phyloP scores from a whole-genome alignment of 2,797 vertebrate genomes.

The Hippopotamyrus pictus region DNA sequence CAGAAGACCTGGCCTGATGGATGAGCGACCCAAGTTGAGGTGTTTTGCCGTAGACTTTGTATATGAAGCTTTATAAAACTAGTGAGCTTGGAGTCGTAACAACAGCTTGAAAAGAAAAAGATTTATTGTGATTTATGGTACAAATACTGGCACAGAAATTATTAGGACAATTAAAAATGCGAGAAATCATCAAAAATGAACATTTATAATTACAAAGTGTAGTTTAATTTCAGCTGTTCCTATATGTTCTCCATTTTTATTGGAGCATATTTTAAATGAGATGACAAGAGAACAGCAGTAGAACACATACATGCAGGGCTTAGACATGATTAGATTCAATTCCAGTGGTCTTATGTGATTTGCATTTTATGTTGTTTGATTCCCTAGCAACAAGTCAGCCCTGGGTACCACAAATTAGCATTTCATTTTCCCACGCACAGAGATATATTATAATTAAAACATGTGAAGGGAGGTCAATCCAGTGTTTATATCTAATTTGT shows the following conservation, averaged over 20 bases:
- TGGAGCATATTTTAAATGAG: background rate
- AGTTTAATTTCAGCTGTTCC: background rate
- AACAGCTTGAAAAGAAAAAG: background rate
- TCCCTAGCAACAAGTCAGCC: background rate
- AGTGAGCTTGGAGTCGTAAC: background rate
- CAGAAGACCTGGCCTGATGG: background rate
- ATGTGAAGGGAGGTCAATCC: background rate
- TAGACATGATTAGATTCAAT: background rate
- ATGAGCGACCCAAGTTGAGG: background rate
- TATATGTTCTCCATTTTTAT: background rate
- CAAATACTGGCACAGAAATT: background rate
- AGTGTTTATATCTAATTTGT: background rate
- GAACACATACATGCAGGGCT: background rate
- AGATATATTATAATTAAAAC: conserved; percentile 1
- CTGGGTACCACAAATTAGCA: background rate
- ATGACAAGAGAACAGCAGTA: background rate
- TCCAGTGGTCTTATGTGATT: background rate
- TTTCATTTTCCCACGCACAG: background rate
- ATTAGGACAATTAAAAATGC: background rate
- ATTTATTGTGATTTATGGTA: background rate
- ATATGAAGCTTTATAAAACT: background rate
- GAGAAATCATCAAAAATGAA: background rate
- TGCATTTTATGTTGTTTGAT: background rate
- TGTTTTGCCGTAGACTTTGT: background rate
- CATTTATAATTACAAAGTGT: background rate